Evolutionary conservation across 2,797 vertebrate species (phyloP).

Genomic region (Ctenopoma multispine): DNA sequence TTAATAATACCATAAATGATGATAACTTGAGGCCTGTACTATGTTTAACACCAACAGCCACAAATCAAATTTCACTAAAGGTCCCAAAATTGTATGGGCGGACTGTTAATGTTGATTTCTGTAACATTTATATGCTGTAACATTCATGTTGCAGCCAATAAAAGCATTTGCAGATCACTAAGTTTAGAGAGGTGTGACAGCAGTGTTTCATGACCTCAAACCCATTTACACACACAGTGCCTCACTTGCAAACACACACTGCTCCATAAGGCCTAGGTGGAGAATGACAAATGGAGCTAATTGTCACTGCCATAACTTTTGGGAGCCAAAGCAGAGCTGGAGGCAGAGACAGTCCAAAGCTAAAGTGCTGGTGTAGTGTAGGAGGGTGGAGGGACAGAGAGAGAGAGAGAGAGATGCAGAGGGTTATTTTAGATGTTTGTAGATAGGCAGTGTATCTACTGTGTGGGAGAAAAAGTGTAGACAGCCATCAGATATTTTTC

Average conservation of each 20-base stretch:
- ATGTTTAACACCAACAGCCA: background rate
- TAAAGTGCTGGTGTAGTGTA: slow-evolving; percentile 19
- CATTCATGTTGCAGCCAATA: background rate
- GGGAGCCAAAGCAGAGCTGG: slow-evolving; percentile 1
- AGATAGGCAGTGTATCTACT: slow-evolving; percentile 24
- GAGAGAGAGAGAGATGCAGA: background rate
- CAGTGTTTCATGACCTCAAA: slow-evolving; percentile 3
- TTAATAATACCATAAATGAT: background rate
- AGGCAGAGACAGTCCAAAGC: slow-evolving; percentile 18
- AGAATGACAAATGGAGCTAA: slow-evolving; percentile 29
- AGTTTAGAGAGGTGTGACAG: background rate
- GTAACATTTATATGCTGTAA: slow-evolving; percentile 1
- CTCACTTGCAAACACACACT: slow-evolving; percentile 10
- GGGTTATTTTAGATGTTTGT: slow-evolving; percentile 42
- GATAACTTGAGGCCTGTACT: background rate
- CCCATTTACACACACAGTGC: background rate
- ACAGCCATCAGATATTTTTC: slow-evolving; percentile 32
- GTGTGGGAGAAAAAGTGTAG: slow-evolving; percentile 45
- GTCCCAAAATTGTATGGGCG: background rate
- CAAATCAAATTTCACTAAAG: slow-evolving; percentile 3
- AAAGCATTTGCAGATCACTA: background rate
- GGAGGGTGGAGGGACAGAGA: slow-evolving; percentile 39
- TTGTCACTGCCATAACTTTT: slow-evolving; percentile 6
- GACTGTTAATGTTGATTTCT: background rate
- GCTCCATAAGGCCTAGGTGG: background rate